phyloP scores from a whole-genome alignment of 2,888 invertebrate genomes.

The Drymonia ruficornis region DNA sequence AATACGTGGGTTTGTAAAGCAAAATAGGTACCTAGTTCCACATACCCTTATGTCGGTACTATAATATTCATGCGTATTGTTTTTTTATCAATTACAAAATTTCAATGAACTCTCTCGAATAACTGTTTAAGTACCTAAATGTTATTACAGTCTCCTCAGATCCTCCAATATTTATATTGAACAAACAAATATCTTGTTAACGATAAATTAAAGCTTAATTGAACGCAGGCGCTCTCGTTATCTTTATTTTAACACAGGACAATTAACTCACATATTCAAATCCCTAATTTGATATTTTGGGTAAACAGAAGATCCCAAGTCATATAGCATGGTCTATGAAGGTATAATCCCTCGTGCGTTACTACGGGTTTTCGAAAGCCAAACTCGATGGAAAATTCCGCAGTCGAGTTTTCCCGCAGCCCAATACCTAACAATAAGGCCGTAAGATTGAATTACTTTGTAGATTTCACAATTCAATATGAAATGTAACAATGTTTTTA shows the following conservation, averaged over 20 bases:
- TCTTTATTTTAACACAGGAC: constrained; percentile 33
- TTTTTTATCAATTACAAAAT: not conserved
- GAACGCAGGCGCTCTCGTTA: constrained; percentile 29
- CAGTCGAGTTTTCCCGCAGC: constrained; percentile 20
- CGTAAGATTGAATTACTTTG: constrained; percentile 22
- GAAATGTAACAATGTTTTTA: constrained; percentile 15
- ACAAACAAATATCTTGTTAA: constrained; percentile 19
- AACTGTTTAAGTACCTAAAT: not conserved
- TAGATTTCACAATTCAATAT: constrained; percentile 25
- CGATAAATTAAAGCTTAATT: constrained; percentile 30
- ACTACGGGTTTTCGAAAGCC: constrained; percentile 34
- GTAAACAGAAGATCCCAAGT: constrained; percentile 42
- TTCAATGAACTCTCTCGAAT: not conserved
- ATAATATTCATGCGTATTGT: constrained; percentile 25
- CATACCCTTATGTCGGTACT: constrained; percentile 28
- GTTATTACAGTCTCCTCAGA: constrained; percentile 10
- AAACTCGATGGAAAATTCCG: constrained; percentile 15
- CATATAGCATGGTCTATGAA: constrained; percentile 32
- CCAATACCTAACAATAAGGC: constrained; percentile 15
- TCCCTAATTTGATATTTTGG: constrained; percentile 48
- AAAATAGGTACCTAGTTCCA: too few species aligned
- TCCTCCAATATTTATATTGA: constrained; percentile 19
- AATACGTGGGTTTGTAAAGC: constrained; percentile 47
- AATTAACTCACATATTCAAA: constrained; percentile 45
- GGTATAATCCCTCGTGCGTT: constrained; percentile 32